Percentiles rank a stretch among this genome's conserved stretches.
Conservation (phyloP, 1,140 invertebrate species). For the Macrocentrus cingulum region DNA sequence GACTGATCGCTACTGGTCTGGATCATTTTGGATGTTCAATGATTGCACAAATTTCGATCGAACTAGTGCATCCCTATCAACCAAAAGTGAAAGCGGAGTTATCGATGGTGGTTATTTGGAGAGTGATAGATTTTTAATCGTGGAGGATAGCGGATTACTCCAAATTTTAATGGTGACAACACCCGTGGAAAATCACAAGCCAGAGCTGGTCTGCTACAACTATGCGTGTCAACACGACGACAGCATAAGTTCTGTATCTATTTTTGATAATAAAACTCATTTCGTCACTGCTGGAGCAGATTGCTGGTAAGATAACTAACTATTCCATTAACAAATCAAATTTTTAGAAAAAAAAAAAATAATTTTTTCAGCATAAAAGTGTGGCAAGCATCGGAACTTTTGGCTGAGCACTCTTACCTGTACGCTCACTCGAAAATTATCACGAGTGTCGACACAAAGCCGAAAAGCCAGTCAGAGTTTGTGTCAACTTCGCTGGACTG, state of each 20-base stretch:
- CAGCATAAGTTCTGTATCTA: constrained; percentile 41
- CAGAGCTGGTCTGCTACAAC: constrained; percentile 34
- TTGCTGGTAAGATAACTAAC: constrained; percentile 39
- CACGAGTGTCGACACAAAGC: constrained; percentile 40
- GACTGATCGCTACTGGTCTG: constrained; percentile 49
- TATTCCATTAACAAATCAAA: background rate
- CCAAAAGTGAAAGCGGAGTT: constrained; percentile 41
- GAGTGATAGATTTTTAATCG: constrained; percentile 42
- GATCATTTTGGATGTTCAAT: constrained; percentile 46
- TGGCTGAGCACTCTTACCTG: constrained; percentile 36
- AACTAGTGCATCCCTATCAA: constrained; percentile 27
- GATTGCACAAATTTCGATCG: constrained; percentile 35
- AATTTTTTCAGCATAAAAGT: constrained; percentile 48
- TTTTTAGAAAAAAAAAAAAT: constrained; percentile 8
- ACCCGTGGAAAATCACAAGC: constrained; percentile 12
- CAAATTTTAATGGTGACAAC: constrained; percentile 43
- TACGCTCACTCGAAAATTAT: constrained; percentile 44
- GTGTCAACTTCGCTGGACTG: constrained; percentile 43
- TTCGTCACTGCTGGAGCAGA: constrained; percentile 49
- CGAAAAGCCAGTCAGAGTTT: constrained; percentile 41
- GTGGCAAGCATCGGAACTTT: constrained; percentile 44
- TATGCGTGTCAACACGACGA: constrained; percentile 47
- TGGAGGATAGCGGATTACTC: constrained; percentile 48
- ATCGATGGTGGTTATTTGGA: constrained; percentile 37
- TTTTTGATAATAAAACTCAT: constrained; percentile 38